Percentiles rank a stretch among this genome's conserved stretches.
Evolutionary conservation across 2,888 invertebrate genomes (phyloP).

Genomic region (Steromphala cineraria): DNA sequence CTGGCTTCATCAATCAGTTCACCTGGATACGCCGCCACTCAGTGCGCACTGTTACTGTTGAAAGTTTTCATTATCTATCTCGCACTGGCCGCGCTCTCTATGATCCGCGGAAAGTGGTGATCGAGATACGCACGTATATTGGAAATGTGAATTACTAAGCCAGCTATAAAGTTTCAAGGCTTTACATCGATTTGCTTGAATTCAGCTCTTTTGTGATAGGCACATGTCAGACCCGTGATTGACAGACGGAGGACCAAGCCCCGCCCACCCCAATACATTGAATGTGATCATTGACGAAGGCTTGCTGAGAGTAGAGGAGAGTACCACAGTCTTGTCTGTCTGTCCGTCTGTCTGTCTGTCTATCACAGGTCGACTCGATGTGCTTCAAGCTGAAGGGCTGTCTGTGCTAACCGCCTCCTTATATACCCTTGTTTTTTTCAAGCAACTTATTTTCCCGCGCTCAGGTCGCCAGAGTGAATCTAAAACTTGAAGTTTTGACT

Average conservation of each 20-base stretch:
- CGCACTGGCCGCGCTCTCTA: too few species aligned
- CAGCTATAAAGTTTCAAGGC: background rate
- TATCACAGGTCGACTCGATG: too few species aligned
- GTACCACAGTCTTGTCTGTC: background rate
- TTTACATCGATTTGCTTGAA: conserved; percentile 15
- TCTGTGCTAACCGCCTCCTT: too few species aligned
- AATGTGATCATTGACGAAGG: conserved; percentile 3
- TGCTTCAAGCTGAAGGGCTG: too few species aligned
- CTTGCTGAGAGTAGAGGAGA: background rate
- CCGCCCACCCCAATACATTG: background rate
- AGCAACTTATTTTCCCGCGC: conserved; percentile 16
- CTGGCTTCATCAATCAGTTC: too few species aligned
- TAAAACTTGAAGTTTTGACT: conserved; percentile 12
- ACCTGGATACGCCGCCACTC: too few species aligned
- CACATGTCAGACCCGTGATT: conserved; percentile 14
- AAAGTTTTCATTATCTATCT: too few species aligned
- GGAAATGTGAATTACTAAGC: background rate
- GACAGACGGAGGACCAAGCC: background rate
- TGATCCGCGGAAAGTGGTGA: too few species aligned
- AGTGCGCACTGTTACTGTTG: too few species aligned
- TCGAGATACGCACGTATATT: background rate
- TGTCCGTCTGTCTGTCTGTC: too few species aligned
- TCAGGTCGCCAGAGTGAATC: background rate
- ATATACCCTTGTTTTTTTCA: conserved; percentile 7
- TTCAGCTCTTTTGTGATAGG: conserved; percentile 15